Evolutionary conservation across 2,113 vertebrate genomes (phyloP).

Genomic region (Callipepla squamata): DNA sequence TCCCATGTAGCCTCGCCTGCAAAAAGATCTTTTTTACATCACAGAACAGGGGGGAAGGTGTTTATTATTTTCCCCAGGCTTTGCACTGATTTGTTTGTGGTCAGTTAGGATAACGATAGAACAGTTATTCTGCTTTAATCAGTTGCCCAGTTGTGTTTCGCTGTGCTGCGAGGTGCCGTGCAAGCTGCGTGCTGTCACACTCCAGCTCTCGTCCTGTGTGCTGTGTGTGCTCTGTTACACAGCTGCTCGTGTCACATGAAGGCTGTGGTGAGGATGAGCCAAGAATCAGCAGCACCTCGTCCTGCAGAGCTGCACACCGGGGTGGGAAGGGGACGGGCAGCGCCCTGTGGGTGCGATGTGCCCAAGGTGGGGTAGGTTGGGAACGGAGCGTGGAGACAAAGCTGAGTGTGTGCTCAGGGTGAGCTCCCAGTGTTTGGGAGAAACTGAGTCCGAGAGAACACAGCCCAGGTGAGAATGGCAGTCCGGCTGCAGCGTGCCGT

Average conservation of each 20-base stretch:
- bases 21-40: neutral
- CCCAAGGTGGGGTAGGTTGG: neutral
- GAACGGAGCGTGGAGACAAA: fast-evolving
- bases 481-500: too few relatives aligned
- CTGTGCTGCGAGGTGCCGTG: neutral
- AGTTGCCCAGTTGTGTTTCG: neutral
- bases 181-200: neutral
- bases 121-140: neutral
- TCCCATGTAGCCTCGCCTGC: neutral
- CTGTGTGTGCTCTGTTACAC: neutral
- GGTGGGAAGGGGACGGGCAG: neutral
- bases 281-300: neutral
- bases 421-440: too few relatives aligned
- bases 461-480: too few relatives aligned
- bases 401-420: too few relatives aligned
- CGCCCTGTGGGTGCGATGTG: fast-evolving
- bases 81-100: neutral
- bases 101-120: neutral
- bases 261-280: neutral
- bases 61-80: neutral
- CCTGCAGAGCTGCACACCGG: neutral
- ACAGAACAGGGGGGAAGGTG: neutral
- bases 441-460: too few relatives aligned
- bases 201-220: neutral
- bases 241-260: constrained; percentile 2